Evolutionary conservation across 2,888 invertebrate genomes (phyloP).

Genomic region (Smittia aterrima): DNA sequence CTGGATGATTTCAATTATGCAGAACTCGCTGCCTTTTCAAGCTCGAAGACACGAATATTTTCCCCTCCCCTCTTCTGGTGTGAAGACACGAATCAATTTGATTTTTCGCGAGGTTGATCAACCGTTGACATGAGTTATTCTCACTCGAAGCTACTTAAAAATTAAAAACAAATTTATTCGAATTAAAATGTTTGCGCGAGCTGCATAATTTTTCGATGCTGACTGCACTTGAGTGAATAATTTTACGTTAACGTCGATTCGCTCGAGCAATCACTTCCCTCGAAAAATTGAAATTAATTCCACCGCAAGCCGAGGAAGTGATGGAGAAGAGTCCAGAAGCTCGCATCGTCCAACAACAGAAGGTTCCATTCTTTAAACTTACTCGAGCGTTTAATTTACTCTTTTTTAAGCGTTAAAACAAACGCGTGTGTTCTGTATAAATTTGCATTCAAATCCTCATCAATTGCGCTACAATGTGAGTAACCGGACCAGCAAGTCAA

Average conservation of each 20-base stretch:
- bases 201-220: neutral
- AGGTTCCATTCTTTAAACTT: slow-evolving; percentile 22
- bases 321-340: neutral
- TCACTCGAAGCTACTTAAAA: too few species aligned
- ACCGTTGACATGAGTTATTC: too few species aligned
- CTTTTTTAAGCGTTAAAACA: neutral
- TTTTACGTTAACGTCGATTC: neutral
- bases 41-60: too few species aligned
- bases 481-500: neutral
- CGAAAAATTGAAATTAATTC: neutral
- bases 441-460: slow-evolving; percentile 9
- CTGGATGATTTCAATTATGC: too few species aligned
- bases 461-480: neutral
- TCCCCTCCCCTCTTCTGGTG: too few species aligned
- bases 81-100: neutral
- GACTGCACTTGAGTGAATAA: neutral
- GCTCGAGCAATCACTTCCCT: slow-evolving; percentile 21
- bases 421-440: slow-evolving; percentile 32
- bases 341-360: neutral
- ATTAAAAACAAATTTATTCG: too few species aligned
- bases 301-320: slow-evolving; percentile 18
- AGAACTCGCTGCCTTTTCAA: too few species aligned
- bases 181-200: neutral
- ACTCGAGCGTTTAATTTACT: slow-evolving; percentile 29
- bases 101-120: too few species aligned